phyloP scores from a whole-genome alignment of 2,797 vertebrate species.

The Atherinosoma microstoma region DNA sequence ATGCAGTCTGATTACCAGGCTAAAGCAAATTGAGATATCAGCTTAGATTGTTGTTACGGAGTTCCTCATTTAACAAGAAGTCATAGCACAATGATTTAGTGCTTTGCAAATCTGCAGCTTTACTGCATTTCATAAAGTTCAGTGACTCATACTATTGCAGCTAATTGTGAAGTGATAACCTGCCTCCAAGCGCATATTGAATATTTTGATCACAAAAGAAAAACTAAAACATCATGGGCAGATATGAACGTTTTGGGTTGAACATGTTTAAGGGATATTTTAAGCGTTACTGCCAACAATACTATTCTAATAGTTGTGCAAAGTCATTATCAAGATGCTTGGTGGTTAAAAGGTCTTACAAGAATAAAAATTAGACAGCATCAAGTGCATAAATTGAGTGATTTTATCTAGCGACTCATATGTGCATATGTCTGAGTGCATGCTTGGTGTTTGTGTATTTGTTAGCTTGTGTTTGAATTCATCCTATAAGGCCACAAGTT shows the following conservation, averaged over 20 bases:
- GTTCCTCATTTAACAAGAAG: constrained; percentile 31
- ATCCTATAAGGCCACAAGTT: constrained; percentile 21
- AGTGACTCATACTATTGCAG: constrained; percentile 43
- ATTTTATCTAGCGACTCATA: not conserved
- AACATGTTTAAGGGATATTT: not conserved
- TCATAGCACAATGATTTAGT: constrained; percentile 45
- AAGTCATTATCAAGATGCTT: not conserved
- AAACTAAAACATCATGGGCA: not conserved
- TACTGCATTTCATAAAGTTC: constrained; percentile 24
- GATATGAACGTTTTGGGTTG: not conserved
- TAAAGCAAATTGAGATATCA: constrained; percentile 24
- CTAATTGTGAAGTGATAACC: constrained; percentile 28
- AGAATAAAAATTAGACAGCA: not conserved
- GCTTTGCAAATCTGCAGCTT: constrained; percentile 29
- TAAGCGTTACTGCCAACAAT: not conserved
- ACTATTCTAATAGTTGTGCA: not conserved
- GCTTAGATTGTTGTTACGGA: constrained; percentile 13
- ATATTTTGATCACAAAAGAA: not conserved
- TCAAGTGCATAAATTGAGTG: not conserved
- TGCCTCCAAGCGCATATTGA: constrained; percentile 5
- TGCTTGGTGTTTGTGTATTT: not conserved
- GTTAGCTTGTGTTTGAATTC: constrained; percentile 28
- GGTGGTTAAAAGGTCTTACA: not conserved
- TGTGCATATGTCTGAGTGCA: not conserved
- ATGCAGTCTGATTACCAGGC: constrained; percentile 28